phyloP scores from a whole-genome alignment of 1,140 invertebrate genomes.

The Probaryconus sp. region DNA sequence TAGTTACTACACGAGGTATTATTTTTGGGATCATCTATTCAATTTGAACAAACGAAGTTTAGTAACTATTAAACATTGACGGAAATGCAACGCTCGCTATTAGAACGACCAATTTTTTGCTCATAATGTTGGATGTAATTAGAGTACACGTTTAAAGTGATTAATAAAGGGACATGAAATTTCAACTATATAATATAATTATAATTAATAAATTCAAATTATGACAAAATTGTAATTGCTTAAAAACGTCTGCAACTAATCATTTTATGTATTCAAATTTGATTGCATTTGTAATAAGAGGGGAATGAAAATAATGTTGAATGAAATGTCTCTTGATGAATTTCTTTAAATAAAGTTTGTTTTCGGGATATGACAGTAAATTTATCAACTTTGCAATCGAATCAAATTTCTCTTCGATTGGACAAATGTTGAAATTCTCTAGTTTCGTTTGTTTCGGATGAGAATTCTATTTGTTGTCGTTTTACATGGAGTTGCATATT shows the following conservation, averaged over 20 bases:
- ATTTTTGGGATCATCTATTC: conserved; percentile 20
- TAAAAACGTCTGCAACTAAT: no score
- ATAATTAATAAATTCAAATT: no score
- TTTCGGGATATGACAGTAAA: no score
- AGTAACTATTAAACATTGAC: conserved; percentile 43
- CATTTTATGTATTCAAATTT: no score
- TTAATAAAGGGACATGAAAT: no score
- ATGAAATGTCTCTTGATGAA: no score
- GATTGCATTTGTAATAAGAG: conserved; percentile 54
- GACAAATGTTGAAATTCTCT: not conserved
- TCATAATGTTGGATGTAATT: conserved; percentile 56
- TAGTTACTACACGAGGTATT: conserved; percentile 41
- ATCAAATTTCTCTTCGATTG: conserved; percentile 17
- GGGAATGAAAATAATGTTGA: conserved; percentile 14
- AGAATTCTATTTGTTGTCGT: conserved; percentile 48
- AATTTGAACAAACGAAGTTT: conserved; percentile 21
- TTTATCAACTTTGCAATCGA: not conserved
- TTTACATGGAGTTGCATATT: conserved; percentile 47
- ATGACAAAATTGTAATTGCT: no score
- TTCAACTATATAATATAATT: no score
- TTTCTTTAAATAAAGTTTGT: no score
- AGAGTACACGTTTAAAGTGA: no score
- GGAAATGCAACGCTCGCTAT: conserved; percentile 37
- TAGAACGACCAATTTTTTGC: conserved; percentile 47
- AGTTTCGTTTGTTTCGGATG: conserved; percentile 10